These are phyloP conservation scores for Drepana falcataria DNA, from an alignment of 2,888 invertebrate species.

Conservation along the genomic window DNA sequence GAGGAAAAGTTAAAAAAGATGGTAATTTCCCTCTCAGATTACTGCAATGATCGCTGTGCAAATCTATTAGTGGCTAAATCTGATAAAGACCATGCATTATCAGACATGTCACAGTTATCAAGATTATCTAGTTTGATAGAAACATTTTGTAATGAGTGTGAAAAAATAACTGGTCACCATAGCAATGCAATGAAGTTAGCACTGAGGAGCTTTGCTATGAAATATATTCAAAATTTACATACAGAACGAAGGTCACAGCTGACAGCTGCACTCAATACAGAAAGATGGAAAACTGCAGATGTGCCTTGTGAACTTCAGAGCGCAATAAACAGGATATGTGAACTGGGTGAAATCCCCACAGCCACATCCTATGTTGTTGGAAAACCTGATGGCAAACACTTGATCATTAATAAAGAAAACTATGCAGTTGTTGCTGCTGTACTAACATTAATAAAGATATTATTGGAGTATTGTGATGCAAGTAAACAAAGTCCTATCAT, in stretches of 20 bases:
- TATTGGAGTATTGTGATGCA: slow-evolving; percentile 94
- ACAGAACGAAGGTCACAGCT: slow-evolving; percentile 91
- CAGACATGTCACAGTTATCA: slow-evolving; percentile 86
- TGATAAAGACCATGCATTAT: slow-evolving; percentile 83
- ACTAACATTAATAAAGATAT: slow-evolving; percentile 91
- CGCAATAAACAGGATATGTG: slow-evolving; percentile 85
- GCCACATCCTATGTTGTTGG: slow-evolving; percentile 50
- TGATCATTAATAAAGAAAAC: slow-evolving; percentile 83
- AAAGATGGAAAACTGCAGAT: slow-evolving; percentile 96
- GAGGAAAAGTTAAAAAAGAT: slow-evolving; percentile 86
- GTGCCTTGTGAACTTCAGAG: slow-evolving; percentile 93
- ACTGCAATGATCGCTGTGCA: slow-evolving; percentile 94
- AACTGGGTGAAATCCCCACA: slow-evolving; percentile 69
- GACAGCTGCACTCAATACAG: slow-evolving; percentile 90
- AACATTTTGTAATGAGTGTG: slow-evolving; percentile 86
- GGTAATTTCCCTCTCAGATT: slow-evolving; percentile 90
- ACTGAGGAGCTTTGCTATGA: slow-evolving; percentile 91
- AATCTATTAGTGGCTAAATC: slow-evolving; percentile 90
- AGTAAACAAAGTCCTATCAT: slow-evolving; percentile 87
- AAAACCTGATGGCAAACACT: slow-evolving; percentile 73
- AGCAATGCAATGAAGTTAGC: slow-evolving; percentile 90
- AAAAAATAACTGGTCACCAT: slow-evolving; percentile 84
- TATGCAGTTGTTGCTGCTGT: slow-evolving; percentile 90
- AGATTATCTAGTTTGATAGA: slow-evolving; percentile 87
- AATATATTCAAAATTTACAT: slow-evolving; percentile 95